phyloP scores from a whole-genome alignment of 2,797 vertebrate species.

The Rhinatrema bivittatum region DNA sequence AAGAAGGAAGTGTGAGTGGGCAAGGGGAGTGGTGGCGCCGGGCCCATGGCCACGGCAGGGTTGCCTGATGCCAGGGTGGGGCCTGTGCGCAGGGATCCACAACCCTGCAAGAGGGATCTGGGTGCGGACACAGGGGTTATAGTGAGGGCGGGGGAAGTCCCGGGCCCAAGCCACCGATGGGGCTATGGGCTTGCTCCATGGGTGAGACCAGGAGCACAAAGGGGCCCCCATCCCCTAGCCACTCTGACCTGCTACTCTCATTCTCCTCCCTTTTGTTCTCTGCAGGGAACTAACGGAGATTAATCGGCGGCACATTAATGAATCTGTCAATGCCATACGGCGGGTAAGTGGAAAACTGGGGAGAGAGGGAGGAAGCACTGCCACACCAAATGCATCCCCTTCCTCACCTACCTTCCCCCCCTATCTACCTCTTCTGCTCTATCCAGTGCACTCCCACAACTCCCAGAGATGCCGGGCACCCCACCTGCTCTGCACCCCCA shows the following conservation, averaged over 20 bases:
- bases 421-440: background rate
- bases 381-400: background rate
- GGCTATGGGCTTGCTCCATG: background rate
- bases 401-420: background rate
- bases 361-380: too few relatives aligned
- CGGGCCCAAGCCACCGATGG: background rate
- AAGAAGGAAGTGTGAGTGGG: slow-evolving; percentile 65
- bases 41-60: background rate
- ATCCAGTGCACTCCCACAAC: background rate
- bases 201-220: background rate
- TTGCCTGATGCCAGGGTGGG: background rate
- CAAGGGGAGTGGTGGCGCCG: fast-evolving
- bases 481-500: slow-evolving; percentile 4
- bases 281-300: slow-evolving; percentile 76
- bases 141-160: too few relatives aligned
- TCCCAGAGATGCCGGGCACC: background rate
- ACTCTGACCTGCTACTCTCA: background rate
- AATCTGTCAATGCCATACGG: slow-evolving; percentile 72
- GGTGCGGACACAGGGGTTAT: background rate
- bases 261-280: too few relatives aligned
- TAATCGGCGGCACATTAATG: slow-evolving; percentile 76
- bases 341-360: slow-evolving; percentile 62
- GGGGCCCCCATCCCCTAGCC: background rate
- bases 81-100: background rate
- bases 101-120: fast-evolving